Conservation (phyloP, 2,888 invertebrate genomes). For the Hyalella azteca region DNA sequence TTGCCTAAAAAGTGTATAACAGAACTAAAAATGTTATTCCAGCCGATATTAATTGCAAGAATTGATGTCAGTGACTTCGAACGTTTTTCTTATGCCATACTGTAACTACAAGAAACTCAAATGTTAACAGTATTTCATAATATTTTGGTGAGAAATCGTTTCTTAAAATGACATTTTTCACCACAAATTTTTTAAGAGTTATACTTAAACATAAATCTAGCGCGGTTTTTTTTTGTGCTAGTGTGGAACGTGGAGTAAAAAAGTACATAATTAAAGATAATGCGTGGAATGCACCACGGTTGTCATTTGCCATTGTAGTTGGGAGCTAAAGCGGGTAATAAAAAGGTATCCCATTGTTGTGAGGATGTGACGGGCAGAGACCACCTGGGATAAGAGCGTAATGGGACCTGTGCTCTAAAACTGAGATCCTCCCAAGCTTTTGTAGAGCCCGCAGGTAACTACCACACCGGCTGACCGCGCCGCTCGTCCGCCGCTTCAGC, state of each 20-base stretch:
- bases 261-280: conserved; percentile 27
- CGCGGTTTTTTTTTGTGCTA: background rate
- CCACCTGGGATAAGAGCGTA: conserved; percentile 25
- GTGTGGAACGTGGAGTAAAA: background rate
- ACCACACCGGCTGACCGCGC: background rate
- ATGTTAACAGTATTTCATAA: too few relatives aligned
- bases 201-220: background rate
- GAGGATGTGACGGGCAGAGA: conserved; percentile 9
- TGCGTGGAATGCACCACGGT: conserved; percentile 16
- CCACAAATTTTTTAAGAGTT: too few relatives aligned
- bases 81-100: too few relatives aligned
- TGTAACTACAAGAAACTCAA: too few relatives aligned
- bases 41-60: too few relatives aligned
- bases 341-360: conserved; percentile 18
- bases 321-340: conserved; percentile 22
- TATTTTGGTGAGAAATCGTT: too few relatives aligned
- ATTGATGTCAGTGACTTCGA: too few relatives aligned
- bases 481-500: background rate
- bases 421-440: background rate
- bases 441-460: background rate
- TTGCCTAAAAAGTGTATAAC: too few relatives aligned
- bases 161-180: too few relatives aligned
- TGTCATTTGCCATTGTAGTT: conserved; percentile 25
- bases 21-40: too few relatives aligned
- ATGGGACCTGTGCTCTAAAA: conserved; percentile 23